Evolutionary conservation across 2,113 vertebrate species (phyloP).

Genomic region (Fregetta grallaria): DNA sequence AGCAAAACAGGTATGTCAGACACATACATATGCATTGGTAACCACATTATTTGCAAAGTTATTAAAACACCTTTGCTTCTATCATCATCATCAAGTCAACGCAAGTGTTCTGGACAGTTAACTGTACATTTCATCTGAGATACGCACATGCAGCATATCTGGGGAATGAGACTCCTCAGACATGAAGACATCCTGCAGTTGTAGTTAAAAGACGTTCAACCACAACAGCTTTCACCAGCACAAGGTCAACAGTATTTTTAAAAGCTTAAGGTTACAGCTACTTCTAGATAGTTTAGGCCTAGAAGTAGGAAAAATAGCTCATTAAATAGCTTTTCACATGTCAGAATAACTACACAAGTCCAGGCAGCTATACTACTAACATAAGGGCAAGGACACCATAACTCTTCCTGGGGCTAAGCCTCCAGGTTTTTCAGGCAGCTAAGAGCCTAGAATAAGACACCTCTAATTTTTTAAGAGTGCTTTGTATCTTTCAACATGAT

Average conservation of each 20-base stretch:
- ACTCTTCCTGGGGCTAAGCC: neutral
- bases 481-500: neutral
- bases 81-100: neutral
- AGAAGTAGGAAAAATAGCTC: neutral
- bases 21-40: neutral
- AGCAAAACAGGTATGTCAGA: neutral
- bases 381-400: neutral
- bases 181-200: neutral
- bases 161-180: neutral
- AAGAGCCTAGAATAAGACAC: neutral
- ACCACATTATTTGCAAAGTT: conserved; percentile 14
- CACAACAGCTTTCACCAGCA: neutral
- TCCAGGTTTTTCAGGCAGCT: neutral
- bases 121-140: neutral
- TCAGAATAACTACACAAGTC: neutral
- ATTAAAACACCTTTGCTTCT: conserved; percentile 10
- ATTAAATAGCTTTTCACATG: neutral
- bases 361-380: neutral
- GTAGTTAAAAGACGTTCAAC: neutral
- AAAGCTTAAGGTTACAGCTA: neutral
- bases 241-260: neutral
- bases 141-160: neutral
- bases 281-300: neutral
- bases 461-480: neutral
- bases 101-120: neutral